These are phyloP conservation scores for Bhutanitis thaidina DNA, from an alignment of 2,888 invertebrate species.

Conservation along the genomic window DNA sequence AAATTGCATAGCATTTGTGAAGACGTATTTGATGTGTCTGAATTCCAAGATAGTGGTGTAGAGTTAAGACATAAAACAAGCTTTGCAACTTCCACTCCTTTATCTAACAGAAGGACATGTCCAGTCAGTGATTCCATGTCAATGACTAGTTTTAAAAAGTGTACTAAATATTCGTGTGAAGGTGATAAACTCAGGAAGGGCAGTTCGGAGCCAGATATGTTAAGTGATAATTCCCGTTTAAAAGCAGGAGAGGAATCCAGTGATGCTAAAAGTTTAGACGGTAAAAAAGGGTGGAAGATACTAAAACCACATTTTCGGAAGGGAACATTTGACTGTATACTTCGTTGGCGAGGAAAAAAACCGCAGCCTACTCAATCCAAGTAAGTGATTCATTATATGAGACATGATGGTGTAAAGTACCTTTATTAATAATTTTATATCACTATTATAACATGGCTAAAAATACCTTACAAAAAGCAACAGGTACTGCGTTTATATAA, in stretches of 20 bases:
- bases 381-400: conserved; percentile 45
- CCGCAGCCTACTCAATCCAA: conserved; percentile 43
- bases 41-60: conserved; percentile 55
- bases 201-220: conserved; percentile 63
- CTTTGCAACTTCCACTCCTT: conserved; percentile 63
- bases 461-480: background rate
- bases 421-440: background rate
- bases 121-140: conserved; percentile 52
- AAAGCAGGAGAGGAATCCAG: conserved; percentile 38
- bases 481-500: no score
- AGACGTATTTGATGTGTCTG: conserved; percentile 41
- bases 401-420: background rate
- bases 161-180: conserved; percentile 45
- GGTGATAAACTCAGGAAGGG: conserved; percentile 57
- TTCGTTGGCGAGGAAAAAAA: conserved; percentile 68
- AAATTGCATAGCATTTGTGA: conserved; percentile 60
- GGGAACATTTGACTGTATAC: conserved; percentile 64
- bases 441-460: background rate
- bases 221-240: conserved; percentile 41
- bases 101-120: conserved; percentile 58
- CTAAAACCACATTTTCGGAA: conserved; percentile 61
- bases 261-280: conserved; percentile 49
- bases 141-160: conserved; percentile 59
- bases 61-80: conserved; percentile 44
- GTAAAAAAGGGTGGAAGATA: conserved; percentile 60